Base-by-base conservation (phyloP, 2,888 invertebrate genomes). In the Acanthosepion lycidas region DNA sequence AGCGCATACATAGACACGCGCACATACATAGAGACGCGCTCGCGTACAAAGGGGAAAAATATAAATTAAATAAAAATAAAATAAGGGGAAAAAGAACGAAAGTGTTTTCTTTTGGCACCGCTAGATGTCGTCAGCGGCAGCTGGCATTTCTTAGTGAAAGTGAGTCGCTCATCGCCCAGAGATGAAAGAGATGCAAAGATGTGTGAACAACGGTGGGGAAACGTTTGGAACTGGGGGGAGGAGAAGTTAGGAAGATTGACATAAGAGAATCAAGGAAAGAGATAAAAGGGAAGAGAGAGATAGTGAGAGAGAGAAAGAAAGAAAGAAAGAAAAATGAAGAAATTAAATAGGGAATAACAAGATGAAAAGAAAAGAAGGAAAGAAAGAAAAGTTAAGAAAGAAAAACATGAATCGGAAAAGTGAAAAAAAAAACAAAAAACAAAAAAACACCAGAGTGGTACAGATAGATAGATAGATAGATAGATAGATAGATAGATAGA, bases 61-160 rank as follows among this genome's bases (percentile, higher is more conserved):
- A 78, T 12, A 15, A 78, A 15, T 15, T n/a, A 2, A 78, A 78
- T 4, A 33, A 33, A 78, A 78, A n/a, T 6, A 59, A 59, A 59
- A 59, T 20, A 23, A 59, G 4, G 23, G 59, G 6, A 78, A 78
- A 78, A 78, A 78, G 78, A n/a, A 78, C n/a, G 78, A 78, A 78
- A 78, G n/a, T 78, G 78, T 78, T 78, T 33, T 78, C 78, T 78
- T 78, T 33, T 78, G 78, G n/a, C n/a, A 78, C 78, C 78, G n/a
- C 78, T 78, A 78, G 78, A 78, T 78, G 78, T 78, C 78, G 78
- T 78, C 78, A 78, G 78, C n/a, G 78, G 78, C 78, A 78, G 78
- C 78, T 78, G 78, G 78, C 78, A 33, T n/a, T 78, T n/a, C 78
- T 33, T 78, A 33, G 78, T n/a, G n/a, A 78, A 78, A n/a, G 78